A percentile compares a stretch with the other conserved stretches of the same genome.
Conservation (phyloP, 2,113 vertebrate species). For the Phyllopteryx taeniolatus region DNA sequence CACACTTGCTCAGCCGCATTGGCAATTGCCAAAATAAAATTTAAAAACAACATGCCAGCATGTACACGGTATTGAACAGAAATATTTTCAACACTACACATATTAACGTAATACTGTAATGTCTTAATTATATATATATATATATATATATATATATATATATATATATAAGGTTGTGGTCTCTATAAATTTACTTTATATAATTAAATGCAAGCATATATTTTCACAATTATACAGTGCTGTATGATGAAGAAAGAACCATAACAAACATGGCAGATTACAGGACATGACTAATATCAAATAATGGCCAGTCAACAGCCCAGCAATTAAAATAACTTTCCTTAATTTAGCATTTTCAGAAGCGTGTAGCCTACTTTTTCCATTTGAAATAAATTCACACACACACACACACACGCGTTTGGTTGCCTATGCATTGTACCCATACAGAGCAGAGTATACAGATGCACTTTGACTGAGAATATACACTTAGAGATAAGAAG, state of each 20-base stretch:
- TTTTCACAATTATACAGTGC: background rate
- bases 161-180: background rate
- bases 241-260: background rate
- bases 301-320: background rate
- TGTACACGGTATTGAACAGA: too few relatives aligned
- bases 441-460: background rate
- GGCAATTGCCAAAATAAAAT: too few relatives aligned
- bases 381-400: background rate
- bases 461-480: background rate
- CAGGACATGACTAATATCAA: background rate
- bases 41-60: too few relatives aligned
- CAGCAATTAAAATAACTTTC: background rate
- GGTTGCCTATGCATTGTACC: background rate
- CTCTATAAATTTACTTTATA: too few relatives aligned
- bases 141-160: too few relatives aligned
- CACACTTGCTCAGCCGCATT: too few relatives aligned
- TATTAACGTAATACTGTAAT: too few relatives aligned
- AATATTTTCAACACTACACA: too few relatives aligned
- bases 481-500: constrained; percentile 46
- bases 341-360: background rate
- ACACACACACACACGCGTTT: background rate
- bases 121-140: too few relatives aligned
- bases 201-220: too few relatives aligned
- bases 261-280: background rate
- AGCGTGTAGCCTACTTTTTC: background rate